Conservation (phyloP, 2,113 vertebrate species). For the Archocentrus centrarchus region DNA sequence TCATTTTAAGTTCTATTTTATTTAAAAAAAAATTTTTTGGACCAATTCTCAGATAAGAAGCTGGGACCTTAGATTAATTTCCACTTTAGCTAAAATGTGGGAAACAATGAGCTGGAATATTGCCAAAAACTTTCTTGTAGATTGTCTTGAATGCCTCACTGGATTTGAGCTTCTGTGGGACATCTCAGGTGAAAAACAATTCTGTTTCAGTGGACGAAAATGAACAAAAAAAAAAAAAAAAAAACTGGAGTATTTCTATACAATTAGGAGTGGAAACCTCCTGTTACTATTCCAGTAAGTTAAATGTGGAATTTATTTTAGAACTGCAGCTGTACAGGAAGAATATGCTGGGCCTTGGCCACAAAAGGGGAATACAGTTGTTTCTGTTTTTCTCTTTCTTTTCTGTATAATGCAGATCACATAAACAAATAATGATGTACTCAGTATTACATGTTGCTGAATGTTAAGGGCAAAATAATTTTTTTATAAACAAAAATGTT, state of each 20-base stretch:
- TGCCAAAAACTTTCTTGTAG: no score
- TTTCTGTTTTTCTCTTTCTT: background rate
- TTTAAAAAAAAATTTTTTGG: no score
- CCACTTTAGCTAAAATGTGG: background rate
- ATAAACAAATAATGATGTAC: background rate
- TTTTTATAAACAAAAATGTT: background rate
- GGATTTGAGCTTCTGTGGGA: background rate
- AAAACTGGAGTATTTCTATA: background rate
- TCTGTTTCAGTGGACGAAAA: background rate
- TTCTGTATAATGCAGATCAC: conserved; percentile 22
- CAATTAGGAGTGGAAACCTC: background rate
- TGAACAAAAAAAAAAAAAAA: background rate
- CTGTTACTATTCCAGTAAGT: background rate
- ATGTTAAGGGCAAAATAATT: background rate
- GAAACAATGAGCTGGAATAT: background rate
- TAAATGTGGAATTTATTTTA: background rate
- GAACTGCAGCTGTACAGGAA: background rate
- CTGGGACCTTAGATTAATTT: no score
- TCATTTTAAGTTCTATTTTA: no score
- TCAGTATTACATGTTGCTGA: background rate
- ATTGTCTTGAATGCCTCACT: background rate
- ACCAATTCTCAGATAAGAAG: background rate
- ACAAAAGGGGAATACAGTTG: no score
- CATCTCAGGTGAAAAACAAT: background rate
- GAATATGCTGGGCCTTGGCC: no score